Evolutionary conservation across 2,888 invertebrate species (phyloP), one percentile per base, ranked within the genome.

Genomic region (Eurytoma californica): DNA sequence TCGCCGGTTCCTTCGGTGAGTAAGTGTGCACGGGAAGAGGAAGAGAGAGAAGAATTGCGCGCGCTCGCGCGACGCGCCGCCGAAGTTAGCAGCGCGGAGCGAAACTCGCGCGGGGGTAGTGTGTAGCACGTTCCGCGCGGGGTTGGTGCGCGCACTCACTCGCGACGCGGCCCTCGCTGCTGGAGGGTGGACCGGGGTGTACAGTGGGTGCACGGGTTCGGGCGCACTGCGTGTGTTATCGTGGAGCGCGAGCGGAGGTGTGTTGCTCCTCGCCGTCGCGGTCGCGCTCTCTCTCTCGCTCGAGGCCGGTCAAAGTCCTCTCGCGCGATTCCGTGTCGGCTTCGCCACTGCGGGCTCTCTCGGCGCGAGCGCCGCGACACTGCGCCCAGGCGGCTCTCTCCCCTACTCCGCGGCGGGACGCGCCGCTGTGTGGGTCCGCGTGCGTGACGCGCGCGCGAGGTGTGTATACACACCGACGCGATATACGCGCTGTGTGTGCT

Each of bases 371-470:
- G n/a, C 30, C 30, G n/a, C 30, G 63, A n/a, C 63, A 12, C 63
- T 30, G n/a, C 63, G 39, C n/a, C 39, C 39, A 30, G 63, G n/a
- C n/a, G 12, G 14, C 63, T 28, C 30, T 28, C 30, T 30, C 61
- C 20, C 60, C 14, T 14, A 60, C 24, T 9, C 7, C 24, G 24
- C 24, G 28, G 55, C 49, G 55, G 55, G 14, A 30, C 30, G 30
- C 68, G 55, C 18, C 68, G 67, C 53, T 67, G 28, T 53, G 53
- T 67, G 67, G 14, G 14, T 9, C 67, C 67, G 53, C 28, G 53
- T 7, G 39, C 53, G 16, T 16, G 3, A 9, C 28, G 1, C 55
- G 53, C 16, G 53, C 57, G n/a, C 39, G 55, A n/a, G 16, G 18
- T 30, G 24, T 49, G 49, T 24, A 49, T 13, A 49, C 49, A 13